Evolutionary conservation across 1,140 invertebrate genomes (phyloP), one percentile per base, ranked within the genome.

Genomic region (Microvelia longipes): DNA sequence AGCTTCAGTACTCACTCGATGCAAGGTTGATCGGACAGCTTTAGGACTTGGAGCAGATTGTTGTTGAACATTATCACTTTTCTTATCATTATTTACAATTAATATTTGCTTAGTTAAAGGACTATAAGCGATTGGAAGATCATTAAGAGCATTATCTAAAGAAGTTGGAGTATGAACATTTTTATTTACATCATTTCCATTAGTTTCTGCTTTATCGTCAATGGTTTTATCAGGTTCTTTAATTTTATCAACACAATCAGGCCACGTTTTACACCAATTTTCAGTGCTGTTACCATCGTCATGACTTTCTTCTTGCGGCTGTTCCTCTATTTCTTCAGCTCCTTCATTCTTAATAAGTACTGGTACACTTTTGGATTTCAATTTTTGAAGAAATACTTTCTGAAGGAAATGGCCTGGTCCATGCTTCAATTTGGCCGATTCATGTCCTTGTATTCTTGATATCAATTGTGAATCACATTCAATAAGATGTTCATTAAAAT

Each of bases 31-130:
- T 70, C 69, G 29, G 35, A 68, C 50, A 15, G 50, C 25, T 66
- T 29, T 28, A 67, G 66, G 66, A 29, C 28, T 68, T 71, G 35
- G 27, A 65, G 65, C 1, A 68, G 25, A 29, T 67, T 30, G 14
- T 61, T 19, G n/a, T 14, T 64, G 1, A 30, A 63, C 30, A 28
- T 19, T 61, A 68, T 71, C 29, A 30, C 71, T 69, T 5, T 66
- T 68, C 15, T 67, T 68, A 62, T 29, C 62, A 68, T 65, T 72
- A 30, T 76, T 75, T 11, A 77, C 75, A 27, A 78, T 72, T 73
- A 75, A 77, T 25, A 80, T 72, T 73, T 80, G 77, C 72, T 76
- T 78, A 0, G 78, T 79, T 25, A 76, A 67, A 15, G 79, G 79
- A 70, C 78, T 77, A 70, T 80, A 79, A 0, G 77, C 76, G 65